Evolutionary conservation across 2,888 invertebrate species (phyloP).

Genomic region (Linnaemya vulpina): DNA sequence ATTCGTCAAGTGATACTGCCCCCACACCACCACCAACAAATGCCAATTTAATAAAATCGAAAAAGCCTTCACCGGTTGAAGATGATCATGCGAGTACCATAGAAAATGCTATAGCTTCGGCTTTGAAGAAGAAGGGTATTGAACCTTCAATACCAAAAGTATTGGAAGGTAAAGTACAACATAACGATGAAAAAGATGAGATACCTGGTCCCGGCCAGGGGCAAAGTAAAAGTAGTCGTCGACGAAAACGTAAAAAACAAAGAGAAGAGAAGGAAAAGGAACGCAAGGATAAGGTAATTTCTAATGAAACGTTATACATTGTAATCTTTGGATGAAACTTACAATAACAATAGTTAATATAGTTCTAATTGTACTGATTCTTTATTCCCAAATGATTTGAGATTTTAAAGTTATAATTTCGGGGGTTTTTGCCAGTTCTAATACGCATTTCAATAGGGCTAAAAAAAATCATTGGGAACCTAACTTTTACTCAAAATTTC

Average conservation of each 20-base stretch:
- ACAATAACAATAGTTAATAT: too few relatives aligned
- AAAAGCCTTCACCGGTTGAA: slow-evolving; percentile 84
- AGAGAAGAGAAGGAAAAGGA: slow-evolving; percentile 80
- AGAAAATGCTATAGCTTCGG: slow-evolving; percentile 90
- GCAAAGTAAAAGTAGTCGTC: slow-evolving; percentile 79
- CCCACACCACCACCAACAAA: slow-evolving; percentile 46
- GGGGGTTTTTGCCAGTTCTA: too few relatives aligned
- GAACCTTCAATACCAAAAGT: slow-evolving; percentile 80
- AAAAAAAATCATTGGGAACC: too few relatives aligned
- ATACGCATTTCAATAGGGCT: too few relatives aligned
- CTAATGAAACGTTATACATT: not conserved
- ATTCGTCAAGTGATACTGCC: slow-evolving; percentile 43
- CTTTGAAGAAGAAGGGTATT: slow-evolving; percentile 87
- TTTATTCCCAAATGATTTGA: too few relatives aligned
- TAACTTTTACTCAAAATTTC: too few relatives aligned
- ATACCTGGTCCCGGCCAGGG: slow-evolving; percentile 65
- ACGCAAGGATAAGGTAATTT: slow-evolving; percentile 75
- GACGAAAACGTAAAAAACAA: slow-evolving; percentile 80
- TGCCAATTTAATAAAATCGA: slow-evolving; percentile 79
- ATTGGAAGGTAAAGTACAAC: slow-evolving; percentile 84
- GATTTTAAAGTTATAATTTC: too few relatives aligned
- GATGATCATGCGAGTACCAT: slow-evolving; percentile 92
- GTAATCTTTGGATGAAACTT: too few relatives aligned
- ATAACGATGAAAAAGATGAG: slow-evolving; percentile 84
- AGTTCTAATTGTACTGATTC: too few relatives aligned